phyloP scores from a whole-genome alignment of 35 echinoderm and acorn worm species.

The Lytechinus variegatus region DNA sequence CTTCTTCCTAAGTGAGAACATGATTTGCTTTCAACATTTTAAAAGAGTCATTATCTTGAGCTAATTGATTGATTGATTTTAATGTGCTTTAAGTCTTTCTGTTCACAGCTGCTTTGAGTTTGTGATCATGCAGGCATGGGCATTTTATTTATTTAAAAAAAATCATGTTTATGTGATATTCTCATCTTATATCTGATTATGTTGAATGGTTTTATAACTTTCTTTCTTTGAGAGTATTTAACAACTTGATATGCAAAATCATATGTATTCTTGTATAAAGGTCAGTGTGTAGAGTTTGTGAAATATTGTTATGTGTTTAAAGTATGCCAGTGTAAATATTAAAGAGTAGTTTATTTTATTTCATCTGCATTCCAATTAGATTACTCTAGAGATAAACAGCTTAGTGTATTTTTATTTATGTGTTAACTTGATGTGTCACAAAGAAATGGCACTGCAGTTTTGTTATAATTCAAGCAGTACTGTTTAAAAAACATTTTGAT shows the following conservation, averaged over 20 bases:
- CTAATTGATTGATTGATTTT: too few relatives aligned
- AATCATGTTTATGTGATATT: not conserved
- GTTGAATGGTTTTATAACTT: too few relatives aligned
- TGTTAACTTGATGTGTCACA: not conserved
- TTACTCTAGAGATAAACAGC: not conserved
- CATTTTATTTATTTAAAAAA: not conserved
- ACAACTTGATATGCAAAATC: not conserved
- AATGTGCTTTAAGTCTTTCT: too few relatives aligned
- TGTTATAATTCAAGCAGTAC: too few relatives aligned
- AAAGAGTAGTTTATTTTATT: not conserved
- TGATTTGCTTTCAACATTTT: too few relatives aligned
- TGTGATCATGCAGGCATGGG: not conserved
- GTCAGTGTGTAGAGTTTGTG: not conserved
- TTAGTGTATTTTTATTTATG: not conserved
- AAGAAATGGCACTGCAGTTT: too few relatives aligned
- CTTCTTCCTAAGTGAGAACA: too few relatives aligned
- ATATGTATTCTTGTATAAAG: not conserved
- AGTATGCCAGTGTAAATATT: not conserved
- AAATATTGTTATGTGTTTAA: not conserved
- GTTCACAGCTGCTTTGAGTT: too few relatives aligned
- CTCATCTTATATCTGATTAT: not conserved
- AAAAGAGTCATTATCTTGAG: too few relatives aligned
- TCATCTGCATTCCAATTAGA: not conserved
- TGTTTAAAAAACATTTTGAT: too few relatives aligned
- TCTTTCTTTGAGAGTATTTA: not conserved